Conservation (phyloP, 2,113 vertebrate species). For the Phyllostomus discolor region DNA sequence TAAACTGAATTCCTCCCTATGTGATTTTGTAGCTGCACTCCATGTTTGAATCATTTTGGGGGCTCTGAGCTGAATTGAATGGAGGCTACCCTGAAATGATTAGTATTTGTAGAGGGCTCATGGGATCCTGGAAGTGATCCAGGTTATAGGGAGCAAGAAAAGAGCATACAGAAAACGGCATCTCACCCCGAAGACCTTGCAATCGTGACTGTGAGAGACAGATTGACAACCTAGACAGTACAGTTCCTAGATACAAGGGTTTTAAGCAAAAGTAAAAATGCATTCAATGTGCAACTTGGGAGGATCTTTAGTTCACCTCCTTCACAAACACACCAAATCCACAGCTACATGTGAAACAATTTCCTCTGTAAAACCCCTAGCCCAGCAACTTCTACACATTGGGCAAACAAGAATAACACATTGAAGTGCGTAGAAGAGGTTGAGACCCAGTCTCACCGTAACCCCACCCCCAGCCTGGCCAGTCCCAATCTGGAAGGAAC, state of each 20-base stretch:
- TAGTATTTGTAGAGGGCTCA: not conserved
- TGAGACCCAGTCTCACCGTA: not conserved
- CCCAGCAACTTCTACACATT: no score
- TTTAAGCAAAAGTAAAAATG: not conserved
- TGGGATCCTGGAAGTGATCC: not conserved
- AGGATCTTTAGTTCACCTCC: not conserved
- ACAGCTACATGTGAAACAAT: no score
- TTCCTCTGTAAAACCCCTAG: no score
- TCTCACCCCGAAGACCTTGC: not conserved
- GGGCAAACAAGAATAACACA: not conserved
- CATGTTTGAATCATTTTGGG: not conserved
- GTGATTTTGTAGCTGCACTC: not conserved
- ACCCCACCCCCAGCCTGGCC: not conserved
- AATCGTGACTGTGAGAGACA: not conserved
- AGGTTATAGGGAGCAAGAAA: not conserved
- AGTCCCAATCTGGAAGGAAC: not conserved
- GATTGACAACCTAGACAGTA: not conserved
- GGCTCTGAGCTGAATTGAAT: not conserved
- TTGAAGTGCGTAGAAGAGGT: not conserved
- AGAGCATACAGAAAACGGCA: not conserved
- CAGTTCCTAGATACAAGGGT: not conserved
- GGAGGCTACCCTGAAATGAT: not conserved
- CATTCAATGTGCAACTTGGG: not conserved
- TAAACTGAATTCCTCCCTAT: not conserved
- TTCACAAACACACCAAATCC: not conserved